Conservation (phyloP, 2,888 invertebrate genomes). For the Acanthosepion lycidas region DNA sequence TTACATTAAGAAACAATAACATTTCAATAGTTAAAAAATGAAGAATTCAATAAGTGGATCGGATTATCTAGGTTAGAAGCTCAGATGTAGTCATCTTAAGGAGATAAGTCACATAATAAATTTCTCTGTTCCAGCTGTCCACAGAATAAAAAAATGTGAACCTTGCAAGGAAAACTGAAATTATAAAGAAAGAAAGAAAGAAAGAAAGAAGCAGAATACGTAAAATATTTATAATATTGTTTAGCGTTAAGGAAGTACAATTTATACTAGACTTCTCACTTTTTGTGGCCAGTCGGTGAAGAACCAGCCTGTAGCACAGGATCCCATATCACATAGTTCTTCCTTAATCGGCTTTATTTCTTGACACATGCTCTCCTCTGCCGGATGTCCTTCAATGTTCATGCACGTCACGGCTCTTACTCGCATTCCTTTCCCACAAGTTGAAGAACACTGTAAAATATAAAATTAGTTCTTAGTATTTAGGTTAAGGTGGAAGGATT, state of each 20-base stretch:
- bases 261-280: slow-evolving; percentile 68
- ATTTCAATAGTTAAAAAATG: no score
- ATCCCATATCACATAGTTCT: slow-evolving; percentile 79
- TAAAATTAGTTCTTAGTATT: neutral
- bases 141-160: no score
- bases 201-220: neutral
- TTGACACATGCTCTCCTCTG: neutral
- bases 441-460: slow-evolving; percentile 37
- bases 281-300: slow-evolving; percentile 79
- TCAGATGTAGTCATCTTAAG: no score
- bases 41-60: no score
- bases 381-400: neutral
- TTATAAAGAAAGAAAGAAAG: neutral
- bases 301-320: slow-evolving; percentile 79
- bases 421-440: slow-evolving; percentile 43
- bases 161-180: neutral
- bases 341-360: slow-evolving; percentile 76
- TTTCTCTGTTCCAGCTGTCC: no score
- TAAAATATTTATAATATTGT: no score
- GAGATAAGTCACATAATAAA: no score
- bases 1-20: no score
- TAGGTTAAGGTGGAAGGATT: no score
- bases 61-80: no score
- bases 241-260: neutral
- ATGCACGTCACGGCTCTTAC: neutral